Evolutionary conservation across 2,113 vertebrate genomes (phyloP), one percentile per base, ranked within the genome.

Genomic region (Promerops cafer): DNA sequence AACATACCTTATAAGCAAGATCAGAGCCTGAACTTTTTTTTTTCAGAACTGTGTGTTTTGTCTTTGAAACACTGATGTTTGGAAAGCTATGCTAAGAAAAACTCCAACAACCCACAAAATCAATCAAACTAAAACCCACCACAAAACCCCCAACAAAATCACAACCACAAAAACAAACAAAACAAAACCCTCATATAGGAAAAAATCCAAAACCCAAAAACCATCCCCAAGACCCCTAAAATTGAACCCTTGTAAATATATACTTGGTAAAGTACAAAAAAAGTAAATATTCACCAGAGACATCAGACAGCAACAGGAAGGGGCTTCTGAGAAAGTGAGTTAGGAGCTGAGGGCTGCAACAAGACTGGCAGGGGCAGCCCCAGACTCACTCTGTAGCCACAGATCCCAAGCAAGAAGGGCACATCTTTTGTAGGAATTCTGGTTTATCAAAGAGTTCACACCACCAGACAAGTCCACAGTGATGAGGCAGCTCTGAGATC

Each of bases 211-310:
- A 40, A 59, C 1, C 5, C 2, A 7, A 65, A 22, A 57, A 37
- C 4, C 0, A 30, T 5, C 27, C 11, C 17, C 3, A 11, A 53
- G 27, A 5, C 2, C 7, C 9, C 4, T 33, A 20, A 20, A 61
- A 65, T 0, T 1, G 19, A 45, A 14, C 5, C 7, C 11, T 33
- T 54, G 11, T 66, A 53, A 33, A 65, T 35, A 26, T 30, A 30
- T n/a, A 49, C 35, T 65, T 49, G 7, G 6, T 22, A n/a, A 66
- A 42, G 13, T 54, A 42, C 11, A 66, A 26, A 65, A 47, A 11
- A 21, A 9, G 9, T 40, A 40, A 57, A 12, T 35, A 33, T 70
- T 76, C 26, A 47, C n/a, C 14, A 23, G 16, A 64, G 22, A 31
- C 10, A 31, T 70, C 44, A 60, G 50, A 65, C 23, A 77, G 11